phyloP scores from a whole-genome alignment of 2,888 invertebrate genomes.

The Limnephilus auricula region DNA sequence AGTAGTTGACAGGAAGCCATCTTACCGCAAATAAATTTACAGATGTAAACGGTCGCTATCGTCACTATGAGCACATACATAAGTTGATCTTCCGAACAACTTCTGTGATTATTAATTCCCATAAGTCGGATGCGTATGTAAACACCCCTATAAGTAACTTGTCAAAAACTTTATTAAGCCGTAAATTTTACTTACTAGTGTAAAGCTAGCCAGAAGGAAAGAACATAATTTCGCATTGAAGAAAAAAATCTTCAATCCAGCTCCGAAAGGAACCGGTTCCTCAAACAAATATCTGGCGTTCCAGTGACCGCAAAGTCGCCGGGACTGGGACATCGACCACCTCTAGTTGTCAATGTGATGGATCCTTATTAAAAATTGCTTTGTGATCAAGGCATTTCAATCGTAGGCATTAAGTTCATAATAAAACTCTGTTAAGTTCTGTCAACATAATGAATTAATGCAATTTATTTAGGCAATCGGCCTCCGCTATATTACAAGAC shows the following conservation, averaged over 20 bases:
- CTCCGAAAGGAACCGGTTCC: background rate
- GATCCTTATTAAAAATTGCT: constrained; percentile 38
- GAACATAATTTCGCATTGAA: no score
- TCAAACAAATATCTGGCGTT: background rate
- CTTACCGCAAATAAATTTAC: no score
- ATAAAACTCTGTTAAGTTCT: constrained; percentile 17
- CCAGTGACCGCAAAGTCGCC: background rate
- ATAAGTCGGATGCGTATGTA: no score
- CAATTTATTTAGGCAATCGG: constrained; percentile 37
- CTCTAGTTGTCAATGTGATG: constrained; percentile 41
- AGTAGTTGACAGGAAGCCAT: no score
- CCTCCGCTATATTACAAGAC: constrained; percentile 38
- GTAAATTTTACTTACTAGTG: no score
- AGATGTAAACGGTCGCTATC: no score
- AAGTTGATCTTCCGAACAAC: no score
- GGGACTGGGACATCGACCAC: background rate
- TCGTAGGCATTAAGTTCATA: background rate
- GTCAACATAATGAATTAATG: constrained; percentile 40
- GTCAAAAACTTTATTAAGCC: no score
- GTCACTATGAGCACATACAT: no score
- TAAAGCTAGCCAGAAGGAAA: no score
- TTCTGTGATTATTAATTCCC: no score
- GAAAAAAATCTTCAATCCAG: background rate
- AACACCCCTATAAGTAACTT: no score
- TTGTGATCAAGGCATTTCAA: constrained; percentile 1